These are phyloP conservation scores for Nebria brevicollis DNA, from an alignment of 2,888 invertebrate species.

Conservation along the genomic window DNA sequence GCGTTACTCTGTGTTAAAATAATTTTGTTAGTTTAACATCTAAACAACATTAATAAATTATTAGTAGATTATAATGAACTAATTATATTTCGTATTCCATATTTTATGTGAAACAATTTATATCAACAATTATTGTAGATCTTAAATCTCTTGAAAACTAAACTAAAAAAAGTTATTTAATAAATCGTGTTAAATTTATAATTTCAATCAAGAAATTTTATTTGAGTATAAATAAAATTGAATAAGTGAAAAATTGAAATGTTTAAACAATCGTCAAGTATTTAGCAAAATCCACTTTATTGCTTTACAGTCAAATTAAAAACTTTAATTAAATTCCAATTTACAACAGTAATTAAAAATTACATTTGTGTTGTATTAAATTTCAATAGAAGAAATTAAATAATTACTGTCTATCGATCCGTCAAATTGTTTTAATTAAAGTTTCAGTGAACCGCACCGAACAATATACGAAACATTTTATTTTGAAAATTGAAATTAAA, in stretches of 20 bases:
- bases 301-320: constrained; percentile 8
- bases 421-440: constrained; percentile 18
- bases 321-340: constrained; percentile 12
- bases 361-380: constrained; percentile 12
- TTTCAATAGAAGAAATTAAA: constrained; percentile 20
- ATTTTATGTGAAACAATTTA: neutral
- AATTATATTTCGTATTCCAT: neutral
- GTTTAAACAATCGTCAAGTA: neutral
- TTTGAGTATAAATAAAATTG: too few species aligned
- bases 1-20: too few species aligned
- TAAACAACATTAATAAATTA: too few species aligned
- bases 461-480: neutral
- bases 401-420: constrained; percentile 14
- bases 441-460: constrained; percentile 1
- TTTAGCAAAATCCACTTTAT: neutral
- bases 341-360: constrained; percentile 7
- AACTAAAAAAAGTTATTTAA: too few species aligned
- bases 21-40: too few species aligned
- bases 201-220: too few species aligned
- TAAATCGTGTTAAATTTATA: too few species aligned
- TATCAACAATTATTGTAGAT: neutral
- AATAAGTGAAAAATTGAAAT: too few species aligned
- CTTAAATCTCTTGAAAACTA: too few species aligned
- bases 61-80: neutral
- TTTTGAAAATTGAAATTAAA: neutral